A percentile compares a stretch with the other conserved stretches of the same genome.
Conservation (phyloP, 2,797 vertebrate genomes). For the Geotrypetes seraphini region DNA sequence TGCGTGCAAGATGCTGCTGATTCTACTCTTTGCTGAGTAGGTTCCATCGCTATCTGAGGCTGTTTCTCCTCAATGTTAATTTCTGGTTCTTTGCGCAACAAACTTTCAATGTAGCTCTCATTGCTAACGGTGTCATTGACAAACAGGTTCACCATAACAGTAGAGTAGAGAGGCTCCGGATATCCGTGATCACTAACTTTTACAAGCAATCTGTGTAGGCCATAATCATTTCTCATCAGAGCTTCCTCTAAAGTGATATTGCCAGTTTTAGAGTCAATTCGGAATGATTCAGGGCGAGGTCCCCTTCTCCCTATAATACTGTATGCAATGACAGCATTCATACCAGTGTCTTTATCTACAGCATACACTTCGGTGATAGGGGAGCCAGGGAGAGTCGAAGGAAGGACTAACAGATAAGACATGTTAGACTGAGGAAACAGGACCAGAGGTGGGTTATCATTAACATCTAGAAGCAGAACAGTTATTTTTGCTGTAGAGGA, state of each 20-base stretch:
- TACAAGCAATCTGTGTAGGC: conserved; percentile 87
- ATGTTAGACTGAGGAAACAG: conserved; percentile 94
- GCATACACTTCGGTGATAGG: conserved; percentile 94
- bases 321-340: conserved; percentile 96
- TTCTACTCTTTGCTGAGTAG: conserved; percentile 59
- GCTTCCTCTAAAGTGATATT: conserved; percentile 91
- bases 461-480: conserved; percentile 88
- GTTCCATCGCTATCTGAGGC: conserved; percentile 66
- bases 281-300: conserved; percentile 80
- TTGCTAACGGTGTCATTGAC: conserved; percentile 96
- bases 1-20: conserved; percentile 67
- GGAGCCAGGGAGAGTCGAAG: conserved; percentile 84
- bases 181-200: conserved; percentile 95
- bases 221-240: conserved; percentile 74
- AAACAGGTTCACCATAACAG: conserved; percentile 91
- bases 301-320: conserved; percentile 92
- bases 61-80: conserved; percentile 81
- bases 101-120: conserved; percentile 88
- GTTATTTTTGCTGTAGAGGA: conserved; percentile 89
- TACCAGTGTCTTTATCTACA: conserved; percentile 92
- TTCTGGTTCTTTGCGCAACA: conserved; percentile 78
- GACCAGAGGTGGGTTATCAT: conserved; percentile 92
- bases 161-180: conserved; percentile 86
- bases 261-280: conserved; percentile 88
- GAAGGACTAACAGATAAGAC: conserved; percentile 88